phyloP scores from a whole-genome alignment of 2,113 vertebrate genomes.

The Sialia sialis region DNA sequence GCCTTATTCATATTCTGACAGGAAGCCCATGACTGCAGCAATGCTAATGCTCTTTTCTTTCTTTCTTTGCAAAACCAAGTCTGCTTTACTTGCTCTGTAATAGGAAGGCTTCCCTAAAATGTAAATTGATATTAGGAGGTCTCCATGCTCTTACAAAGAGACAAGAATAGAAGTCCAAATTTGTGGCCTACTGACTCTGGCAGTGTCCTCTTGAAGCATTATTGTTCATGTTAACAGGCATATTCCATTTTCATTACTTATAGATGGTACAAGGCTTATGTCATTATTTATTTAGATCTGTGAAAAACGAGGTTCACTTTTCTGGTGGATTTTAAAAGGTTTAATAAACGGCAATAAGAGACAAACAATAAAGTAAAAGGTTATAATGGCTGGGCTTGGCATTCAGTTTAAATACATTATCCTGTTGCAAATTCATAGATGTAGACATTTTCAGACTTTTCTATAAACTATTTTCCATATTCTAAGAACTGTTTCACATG shows the following conservation, averaged over 20 bases:
- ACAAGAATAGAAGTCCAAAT: not conserved
- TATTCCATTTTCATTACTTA: constrained; percentile 31
- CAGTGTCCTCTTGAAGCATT: not conserved
- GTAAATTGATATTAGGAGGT: not conserved
- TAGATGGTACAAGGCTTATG: constrained; percentile 8
- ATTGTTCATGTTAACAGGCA: not conserved
- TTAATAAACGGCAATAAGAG: too few relatives aligned
- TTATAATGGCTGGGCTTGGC: too few relatives aligned
- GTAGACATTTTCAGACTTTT: too few relatives aligned
- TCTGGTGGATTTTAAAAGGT: too few relatives aligned
- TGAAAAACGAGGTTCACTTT: too few relatives aligned
- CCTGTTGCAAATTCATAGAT: too few relatives aligned
- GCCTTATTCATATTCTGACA: not conserved
- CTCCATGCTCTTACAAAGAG: not conserved
- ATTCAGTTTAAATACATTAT: too few relatives aligned
- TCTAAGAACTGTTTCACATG: too few relatives aligned
- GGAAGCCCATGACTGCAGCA: not conserved
- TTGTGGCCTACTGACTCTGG: not conserved
- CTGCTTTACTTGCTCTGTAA: not conserved
- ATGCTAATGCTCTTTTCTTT: not conserved
- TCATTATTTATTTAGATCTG: not conserved
- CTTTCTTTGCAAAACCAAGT: not conserved
- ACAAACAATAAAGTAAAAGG: too few relatives aligned
- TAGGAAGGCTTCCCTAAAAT: not conserved
- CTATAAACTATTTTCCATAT: too few relatives aligned